Evolutionary conservation across 2,797 vertebrate species (phyloP).

Genomic region (Gambusia yucatana): DNA sequence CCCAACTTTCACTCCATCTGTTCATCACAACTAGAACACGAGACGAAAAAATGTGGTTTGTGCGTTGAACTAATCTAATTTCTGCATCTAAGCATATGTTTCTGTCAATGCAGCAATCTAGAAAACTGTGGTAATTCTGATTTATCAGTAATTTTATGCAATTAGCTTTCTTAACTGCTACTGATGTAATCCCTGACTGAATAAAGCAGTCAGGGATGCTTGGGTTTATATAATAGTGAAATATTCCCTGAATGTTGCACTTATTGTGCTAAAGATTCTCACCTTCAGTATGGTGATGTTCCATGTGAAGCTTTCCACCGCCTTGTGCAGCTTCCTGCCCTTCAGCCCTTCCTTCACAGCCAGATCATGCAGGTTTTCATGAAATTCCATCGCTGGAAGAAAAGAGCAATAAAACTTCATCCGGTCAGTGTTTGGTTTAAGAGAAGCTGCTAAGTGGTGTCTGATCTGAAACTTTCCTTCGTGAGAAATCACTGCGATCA

Average conservation of each 20-base stretch:
- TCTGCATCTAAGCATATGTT: neutral
- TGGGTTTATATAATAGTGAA: no score
- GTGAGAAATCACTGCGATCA: constrained; percentile 24
- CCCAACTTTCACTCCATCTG: neutral
- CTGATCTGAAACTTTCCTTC: constrained; percentile 21
- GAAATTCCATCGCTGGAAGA: constrained; percentile 93
- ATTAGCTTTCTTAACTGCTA: neutral
- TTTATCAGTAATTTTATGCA: neutral
- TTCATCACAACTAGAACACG: neutral
- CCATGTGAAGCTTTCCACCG: constrained; percentile 97
- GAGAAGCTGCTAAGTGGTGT: constrained; percentile 32
- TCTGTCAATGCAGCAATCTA: neutral
- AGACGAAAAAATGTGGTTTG: neutral
- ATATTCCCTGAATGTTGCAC: neutral
- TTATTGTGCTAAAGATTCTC: constrained; percentile 7
- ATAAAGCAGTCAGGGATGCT: neutral
- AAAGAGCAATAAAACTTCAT: neutral
- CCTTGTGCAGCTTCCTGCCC: constrained; percentile 94
- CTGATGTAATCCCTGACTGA: neutral
- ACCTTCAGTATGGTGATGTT: constrained; percentile 99
- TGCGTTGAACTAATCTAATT: neutral
- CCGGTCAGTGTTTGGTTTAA: constrained; percentile 2
- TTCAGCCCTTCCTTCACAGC: constrained; percentile 94
- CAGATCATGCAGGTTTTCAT: constrained; percentile 92
- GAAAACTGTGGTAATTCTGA: neutral